Conservation (phyloP, 2,797 vertebrate species). For the Phaenicophaeus curvirostris region DNA sequence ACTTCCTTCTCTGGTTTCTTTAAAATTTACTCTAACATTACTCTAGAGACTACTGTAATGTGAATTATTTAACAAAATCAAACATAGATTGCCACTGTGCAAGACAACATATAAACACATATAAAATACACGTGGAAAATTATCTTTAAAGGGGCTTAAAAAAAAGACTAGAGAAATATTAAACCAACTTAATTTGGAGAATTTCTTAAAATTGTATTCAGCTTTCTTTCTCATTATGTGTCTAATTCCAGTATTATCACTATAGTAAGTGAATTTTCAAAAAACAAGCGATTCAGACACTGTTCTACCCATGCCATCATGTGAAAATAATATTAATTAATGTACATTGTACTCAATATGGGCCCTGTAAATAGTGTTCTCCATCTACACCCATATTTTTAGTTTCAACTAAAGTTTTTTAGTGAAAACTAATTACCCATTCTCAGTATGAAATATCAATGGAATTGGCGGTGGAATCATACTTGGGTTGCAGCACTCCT, state of each 20-base stretch:
- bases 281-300: background rate
- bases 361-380: background rate
- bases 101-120: background rate
- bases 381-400: background rate
- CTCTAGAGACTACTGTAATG: background rate
- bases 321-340: background rate
- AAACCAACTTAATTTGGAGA: background rate
- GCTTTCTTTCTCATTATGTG: background rate
- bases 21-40: background rate
- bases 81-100: background rate
- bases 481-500: slow-evolving; percentile 36
- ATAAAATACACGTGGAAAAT: background rate
- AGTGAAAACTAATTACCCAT: slow-evolving; percentile 56
- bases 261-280: background rate
- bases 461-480: slow-evolving; percentile 34
- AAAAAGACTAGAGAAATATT: background rate
- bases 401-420: slow-evolving; percentile 1
- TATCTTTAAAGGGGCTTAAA: background rate
- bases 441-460: slow-evolving; percentile 41
- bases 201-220: background rate
- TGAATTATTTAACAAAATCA: background rate
- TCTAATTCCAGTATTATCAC: background rate
- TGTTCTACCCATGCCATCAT: background rate
- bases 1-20: background rate
- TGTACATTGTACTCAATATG: background rate